Evolutionary conservation across 2,888 invertebrate species (phyloP), one percentile per base, ranked within the genome.

Genomic region (Cephus nigrinus): DNA sequence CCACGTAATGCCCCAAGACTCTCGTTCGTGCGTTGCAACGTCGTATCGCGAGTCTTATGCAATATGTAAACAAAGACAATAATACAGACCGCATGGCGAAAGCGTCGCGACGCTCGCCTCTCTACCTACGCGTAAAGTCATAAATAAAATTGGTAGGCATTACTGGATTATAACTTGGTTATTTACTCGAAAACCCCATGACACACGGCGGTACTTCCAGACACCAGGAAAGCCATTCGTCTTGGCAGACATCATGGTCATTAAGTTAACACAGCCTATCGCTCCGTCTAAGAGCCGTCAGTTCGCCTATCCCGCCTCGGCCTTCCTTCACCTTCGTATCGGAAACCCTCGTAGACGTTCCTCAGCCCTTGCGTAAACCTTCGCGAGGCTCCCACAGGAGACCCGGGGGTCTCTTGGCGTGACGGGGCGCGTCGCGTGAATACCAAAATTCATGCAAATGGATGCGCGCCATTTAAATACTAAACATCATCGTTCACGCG

Each of bases 241-340:
- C 79, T 83, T 82, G 73, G 80, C 78, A 76, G 78, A 82, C 84
- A 76, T 76, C 78, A 69, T 72, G 82, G 79, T 84, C 84, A 85
- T 84, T 84, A 84, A 82, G 83, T 83, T 84, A 84, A 85, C 83
- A 81, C 80, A 79, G 81, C 78, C 80, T 82, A 79, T 80, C 85
- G 78, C 74, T 34, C 78, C 79, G 80, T 81, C 78, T 80, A 33
- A 31, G 71, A 75, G 35, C 76, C 79, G 78, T 76, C 79, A 76
- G 75, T 75, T 77, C 75, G 79, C 32, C n/a, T 71, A 31, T 71
- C 71, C 71, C 31, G 15, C 31, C 71, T 31, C 71, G 71, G 15
- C 12, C 71, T 55, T 55, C 55, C 71, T 69, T 30, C 69, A 1
- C 30, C 23, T 55, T 5, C 23, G 9, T 9, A 55, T 55, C 55